Base-by-base conservation (phyloP, 1,140 invertebrate species). In the Aphis gossypii region DNA sequence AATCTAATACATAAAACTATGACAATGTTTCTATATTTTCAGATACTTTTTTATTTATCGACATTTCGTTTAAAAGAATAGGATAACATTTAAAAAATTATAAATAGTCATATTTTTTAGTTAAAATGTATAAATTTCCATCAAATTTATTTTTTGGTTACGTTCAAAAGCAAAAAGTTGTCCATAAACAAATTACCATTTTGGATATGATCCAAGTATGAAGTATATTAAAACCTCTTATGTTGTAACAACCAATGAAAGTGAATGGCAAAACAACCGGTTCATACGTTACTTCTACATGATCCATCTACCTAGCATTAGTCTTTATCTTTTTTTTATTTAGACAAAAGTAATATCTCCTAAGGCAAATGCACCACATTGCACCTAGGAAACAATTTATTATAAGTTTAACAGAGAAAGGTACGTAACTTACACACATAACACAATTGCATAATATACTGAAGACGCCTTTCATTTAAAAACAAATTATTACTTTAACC, bases 191-290 rank as follows among this genome's bases (percentile, higher is more conserved):
- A 90, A 90, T 90, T 68, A 60, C 25, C 38, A 44, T 68, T 60
- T 90, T 90, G 89, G 89, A 68, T 41, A 90, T 68, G 14, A 68
- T 68, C 89, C 89, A 90, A 90, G 54, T 44, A 90, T 90, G 9
- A 90, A 90, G 20, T 82, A 48, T 38, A 83, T 92, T 82, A 83
- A 83, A 92, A 92, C 46, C 35, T 83, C 18, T 20, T 86, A 84
- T 93, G 92, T 35, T 93, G 92, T 93, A 93, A 92, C 25, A 51
- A 30, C 76, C 35, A 38, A 86, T 11, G 48, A 93, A 93, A 93
- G 92, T 93, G 76, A 93, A 93, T 86, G 92, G 92, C 48, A 86
- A 93, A 93, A 46, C 82, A 93, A 93, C 92, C 92, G 92, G 92
- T 93, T 93, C 44, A 35, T 25, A 82, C n/a, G 44, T 9, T 25